Conservation (phyloP, 2,888 invertebrate genomes). For the Morpho achilles region DNA sequence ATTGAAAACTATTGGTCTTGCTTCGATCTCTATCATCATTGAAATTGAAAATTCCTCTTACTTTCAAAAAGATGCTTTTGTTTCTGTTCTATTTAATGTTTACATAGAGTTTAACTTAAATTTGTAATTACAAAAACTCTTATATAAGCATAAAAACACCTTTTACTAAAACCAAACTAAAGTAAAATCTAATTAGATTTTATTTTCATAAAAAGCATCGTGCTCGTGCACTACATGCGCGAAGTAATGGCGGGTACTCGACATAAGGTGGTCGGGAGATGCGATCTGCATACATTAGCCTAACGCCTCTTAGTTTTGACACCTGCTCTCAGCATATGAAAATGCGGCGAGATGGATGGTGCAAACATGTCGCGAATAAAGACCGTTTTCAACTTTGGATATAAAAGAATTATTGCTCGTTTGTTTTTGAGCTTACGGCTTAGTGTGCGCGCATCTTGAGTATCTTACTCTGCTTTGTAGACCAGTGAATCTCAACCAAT, state of each 20-base stretch:
- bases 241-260: slow-evolving; percentile 47
- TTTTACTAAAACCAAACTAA: not conserved
- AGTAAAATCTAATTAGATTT: slow-evolving; percentile 24
- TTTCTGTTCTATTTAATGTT: too few relatives aligned
- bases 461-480: too few relatives aligned
- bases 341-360: slow-evolving; percentile 62
- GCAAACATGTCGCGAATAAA: slow-evolving; percentile 66
- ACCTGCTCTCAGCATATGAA: slow-evolving; percentile 66
- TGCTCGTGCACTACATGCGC: slow-evolving; percentile 50
- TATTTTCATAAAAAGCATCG: slow-evolving; percentile 21
- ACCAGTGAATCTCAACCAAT: too few relatives aligned
- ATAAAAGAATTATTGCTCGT: slow-evolving; percentile 25
- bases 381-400: slow-evolving; percentile 53
- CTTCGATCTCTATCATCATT: too few relatives aligned
- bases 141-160: too few relatives aligned
- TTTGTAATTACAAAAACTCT: too few relatives aligned
- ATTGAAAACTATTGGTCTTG: too few relatives aligned
- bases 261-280: slow-evolving; percentile 49
- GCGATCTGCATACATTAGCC: slow-evolving; percentile 78
- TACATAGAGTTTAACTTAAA: too few relatives aligned
- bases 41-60: too few relatives aligned
- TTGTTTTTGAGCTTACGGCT: slow-evolving; percentile 18
- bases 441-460: not conserved
- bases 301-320: slow-evolving; percentile 75
- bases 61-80: too few relatives aligned